Percentiles rank a stretch among this genome's conserved stretches.
These are phyloP conservation scores for Liopterus haemorrhoidalis DNA, from an alignment of 2,888 invertebrate genomes.

Conservation along the genomic window DNA sequence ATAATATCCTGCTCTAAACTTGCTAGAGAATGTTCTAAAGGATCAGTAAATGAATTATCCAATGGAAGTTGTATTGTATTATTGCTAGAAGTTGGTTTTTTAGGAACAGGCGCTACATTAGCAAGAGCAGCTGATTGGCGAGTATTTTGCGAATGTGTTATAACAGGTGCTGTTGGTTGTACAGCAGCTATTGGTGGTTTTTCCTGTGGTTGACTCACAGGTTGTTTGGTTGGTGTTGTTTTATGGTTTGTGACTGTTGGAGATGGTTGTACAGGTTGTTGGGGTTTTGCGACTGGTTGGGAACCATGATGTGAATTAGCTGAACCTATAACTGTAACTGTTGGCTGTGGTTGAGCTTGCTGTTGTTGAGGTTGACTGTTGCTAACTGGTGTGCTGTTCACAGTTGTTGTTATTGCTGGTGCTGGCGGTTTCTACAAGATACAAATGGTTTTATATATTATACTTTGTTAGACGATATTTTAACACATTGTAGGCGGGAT, in stretches of 20 bases:
- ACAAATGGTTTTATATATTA: conserved; percentile 1
- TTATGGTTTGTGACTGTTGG: conserved; percentile 37
- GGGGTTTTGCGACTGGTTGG: conserved; percentile 38
- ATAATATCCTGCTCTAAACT: conserved; percentile 58
- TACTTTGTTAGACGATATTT: not conserved
- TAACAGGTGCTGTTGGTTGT: conserved; percentile 24
- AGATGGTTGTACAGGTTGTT: conserved; percentile 27
- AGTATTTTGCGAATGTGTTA: conserved; percentile 10
- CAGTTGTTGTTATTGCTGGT: conserved; percentile 27
- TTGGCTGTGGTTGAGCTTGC: conserved; percentile 25
- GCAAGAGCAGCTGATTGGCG: conserved; percentile 38
- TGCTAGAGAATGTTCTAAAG: conserved; percentile 65
- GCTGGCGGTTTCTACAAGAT: conserved; percentile 19
- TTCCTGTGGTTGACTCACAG: conserved; percentile 30
- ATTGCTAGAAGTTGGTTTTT: conserved; percentile 36
- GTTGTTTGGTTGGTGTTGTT: conserved; percentile 32
- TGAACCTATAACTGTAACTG: conserved; percentile 29
- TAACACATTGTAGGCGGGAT: conserved; percentile 24
- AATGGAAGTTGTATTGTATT: conserved; percentile 41
- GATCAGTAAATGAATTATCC: conserved; percentile 53
- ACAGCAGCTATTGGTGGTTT: conserved; percentile 30
- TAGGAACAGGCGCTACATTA: conserved; percentile 45
- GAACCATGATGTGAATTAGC: conserved; percentile 38
- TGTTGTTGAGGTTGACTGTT: conserved; percentile 26
- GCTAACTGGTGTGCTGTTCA: conserved; percentile 27